phyloP scores from a whole-genome alignment of 2,113 vertebrate species.

The Pachypanchax playfairii region DNA sequence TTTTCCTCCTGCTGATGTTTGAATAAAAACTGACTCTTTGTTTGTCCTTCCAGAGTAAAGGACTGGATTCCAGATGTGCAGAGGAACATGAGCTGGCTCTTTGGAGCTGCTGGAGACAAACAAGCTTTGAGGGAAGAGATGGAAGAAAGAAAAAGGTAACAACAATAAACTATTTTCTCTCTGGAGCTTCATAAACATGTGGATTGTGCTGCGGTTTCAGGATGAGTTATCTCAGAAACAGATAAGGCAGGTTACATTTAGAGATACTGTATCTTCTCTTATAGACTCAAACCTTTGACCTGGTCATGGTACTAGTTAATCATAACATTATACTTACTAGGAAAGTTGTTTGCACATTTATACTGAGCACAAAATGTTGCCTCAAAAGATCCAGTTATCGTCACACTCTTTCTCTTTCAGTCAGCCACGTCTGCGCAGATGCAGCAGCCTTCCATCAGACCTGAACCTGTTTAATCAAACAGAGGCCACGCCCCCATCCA shows the following conservation, averaged over 20 bases:
- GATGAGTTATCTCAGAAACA: background rate
- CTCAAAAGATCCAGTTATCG: background rate
- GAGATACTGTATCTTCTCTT: background rate
- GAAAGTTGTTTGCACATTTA: background rate
- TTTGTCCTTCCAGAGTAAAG: constrained; percentile 40
- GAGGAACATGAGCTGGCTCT: constrained; percentile 47
- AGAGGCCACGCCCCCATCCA: constrained; percentile 8
- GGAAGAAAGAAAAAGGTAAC: constrained; percentile 23
- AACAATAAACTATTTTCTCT: background rate
- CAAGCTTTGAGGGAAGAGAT: constrained; percentile 2
- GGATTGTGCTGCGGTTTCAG: background rate
- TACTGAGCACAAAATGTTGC: background rate
- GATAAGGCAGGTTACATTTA: background rate
- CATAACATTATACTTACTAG: background rate
- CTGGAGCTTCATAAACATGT: background rate
- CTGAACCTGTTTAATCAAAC: constrained; percentile 25
- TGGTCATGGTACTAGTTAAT: background rate
- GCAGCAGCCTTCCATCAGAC: constrained; percentile 33
- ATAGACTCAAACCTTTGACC: background rate
- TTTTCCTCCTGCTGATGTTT: background rate
- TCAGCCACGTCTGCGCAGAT: constrained; percentile 13
- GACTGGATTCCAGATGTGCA: constrained; percentile 57
- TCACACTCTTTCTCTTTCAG: constrained; percentile 31
- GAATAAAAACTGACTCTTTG: background rate
- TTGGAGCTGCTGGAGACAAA: constrained; percentile 31